These are phyloP conservation scores for Neoniphon sammara DNA, from an alignment of 2,797 vertebrate genomes.

Conservation along the genomic window DNA sequence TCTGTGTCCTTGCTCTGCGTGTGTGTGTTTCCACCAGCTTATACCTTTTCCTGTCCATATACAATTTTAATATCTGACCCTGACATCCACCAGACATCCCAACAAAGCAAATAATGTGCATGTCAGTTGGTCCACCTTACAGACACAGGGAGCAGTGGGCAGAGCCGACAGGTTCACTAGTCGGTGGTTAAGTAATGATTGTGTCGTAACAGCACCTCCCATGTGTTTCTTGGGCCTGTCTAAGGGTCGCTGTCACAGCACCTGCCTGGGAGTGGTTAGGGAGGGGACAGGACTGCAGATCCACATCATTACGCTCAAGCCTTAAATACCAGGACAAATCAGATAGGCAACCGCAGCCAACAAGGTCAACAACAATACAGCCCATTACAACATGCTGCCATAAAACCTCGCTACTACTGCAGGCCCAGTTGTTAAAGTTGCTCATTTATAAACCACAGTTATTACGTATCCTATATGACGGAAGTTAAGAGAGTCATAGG, in stretches of 20 bases:
- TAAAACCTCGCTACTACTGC: slow-evolving; percentile 38
- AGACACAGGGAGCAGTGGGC: slow-evolving; percentile 14
- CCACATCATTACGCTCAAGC: slow-evolving; percentile 39
- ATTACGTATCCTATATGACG: not conserved
- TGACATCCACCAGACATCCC: slow-evolving; percentile 50
- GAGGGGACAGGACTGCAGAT: slow-evolving; percentile 31
- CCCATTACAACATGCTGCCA: slow-evolving; percentile 17
- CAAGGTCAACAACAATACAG: slow-evolving; percentile 32
- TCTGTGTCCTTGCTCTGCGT: slow-evolving; percentile 15
- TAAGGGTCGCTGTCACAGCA: slow-evolving; percentile 66
- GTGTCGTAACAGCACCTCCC: slow-evolving; percentile 38
- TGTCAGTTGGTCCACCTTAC: slow-evolving; percentile 30
- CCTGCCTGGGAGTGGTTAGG: slow-evolving; percentile 56
- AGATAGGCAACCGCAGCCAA: slow-evolving; percentile 21
- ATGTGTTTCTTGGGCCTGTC: slow-evolving; percentile 18
- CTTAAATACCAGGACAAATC: slow-evolving; percentile 54
- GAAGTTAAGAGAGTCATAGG: slow-evolving; percentile 2
- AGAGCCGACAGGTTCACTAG: slow-evolving; percentile 18
- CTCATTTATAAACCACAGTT: slow-evolving; percentile 32
- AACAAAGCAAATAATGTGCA: slow-evolving; percentile 18
- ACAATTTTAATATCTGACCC: slow-evolving; percentile 48
- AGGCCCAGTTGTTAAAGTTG: slow-evolving; percentile 13
- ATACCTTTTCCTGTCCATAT: slow-evolving; percentile 46
- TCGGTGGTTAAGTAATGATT: slow-evolving; percentile 15
- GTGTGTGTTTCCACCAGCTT: slow-evolving; percentile 25